Base-by-base conservation (phyloP, 2,113 vertebrate genomes). In the Pampusana beccarii region DNA sequence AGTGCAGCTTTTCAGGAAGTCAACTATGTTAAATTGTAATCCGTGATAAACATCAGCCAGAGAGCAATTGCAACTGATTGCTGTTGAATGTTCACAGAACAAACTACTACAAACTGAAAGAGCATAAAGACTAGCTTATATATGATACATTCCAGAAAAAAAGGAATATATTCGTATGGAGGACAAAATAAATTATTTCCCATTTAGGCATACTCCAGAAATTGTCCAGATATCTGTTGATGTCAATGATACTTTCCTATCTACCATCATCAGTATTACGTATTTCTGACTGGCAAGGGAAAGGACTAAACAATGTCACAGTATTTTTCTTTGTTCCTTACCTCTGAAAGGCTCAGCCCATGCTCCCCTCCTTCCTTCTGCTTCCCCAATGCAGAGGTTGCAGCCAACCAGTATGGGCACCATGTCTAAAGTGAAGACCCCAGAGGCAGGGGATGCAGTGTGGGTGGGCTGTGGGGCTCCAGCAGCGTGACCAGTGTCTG, bases 361-460 rank as follows among this genome's bases (percentile, higher is more conserved):
- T 42, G 25, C 51, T 70, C 10, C 16, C 10, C 7, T 70, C 50
- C 12, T 21, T 65, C 81, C 58, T 50, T 7, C 36, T 54, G 6
- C 31, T 54, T 44, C 21, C n/a, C 7, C 1, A 1, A 16, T 24
- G 3, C n/a, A 56, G 57, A 19, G 3, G 16, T n/a, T 54, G 16
- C 31, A 66, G 64, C 17, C 44, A 25, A 9, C 31, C 26, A n/a
- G n/a, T 20, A 48, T 0, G 3, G 53, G 28, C 33, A 46, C 19
- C 19, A 12, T 1, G 0, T 46, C n/a, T 29, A 16, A 48, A 29
- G 28, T 33, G 61, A 74, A 67, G 7, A 48, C 13, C 17, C 53
- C 9, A 48, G 21, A 10, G 23, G 53, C 9, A 54, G 18, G 13
- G 23, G 6, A 13, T 31, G 53, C 51, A 72, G 33, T 7, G 33